Percentiles rank a stretch among this genome's conserved stretches.
Evolutionary conservation across 2,888 invertebrate genomes (phyloP).

Genomic region (Cactoblastis cactorum): DNA sequence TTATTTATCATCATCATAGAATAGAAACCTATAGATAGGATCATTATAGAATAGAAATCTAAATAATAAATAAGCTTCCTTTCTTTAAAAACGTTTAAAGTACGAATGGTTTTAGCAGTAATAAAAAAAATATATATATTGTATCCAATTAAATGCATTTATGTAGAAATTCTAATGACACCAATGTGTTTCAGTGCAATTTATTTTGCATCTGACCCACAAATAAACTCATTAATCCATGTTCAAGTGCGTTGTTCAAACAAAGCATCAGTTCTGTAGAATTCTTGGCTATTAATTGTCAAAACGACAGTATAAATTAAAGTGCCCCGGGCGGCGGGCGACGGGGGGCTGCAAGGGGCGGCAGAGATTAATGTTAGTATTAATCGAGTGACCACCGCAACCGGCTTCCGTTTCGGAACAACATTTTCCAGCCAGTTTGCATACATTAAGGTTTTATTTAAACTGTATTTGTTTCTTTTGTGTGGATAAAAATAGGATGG

Average conservation of each 20-base stretch:
- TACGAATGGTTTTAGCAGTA: no score
- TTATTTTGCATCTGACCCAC: not conserved
- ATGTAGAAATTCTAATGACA: no score
- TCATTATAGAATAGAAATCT: no score
- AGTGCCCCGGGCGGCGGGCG: slow-evolving; percentile 38
- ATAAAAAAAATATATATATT: no score
- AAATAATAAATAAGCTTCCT: no score
- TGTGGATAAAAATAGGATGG: no score
- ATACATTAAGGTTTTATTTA: slow-evolving; percentile 2
- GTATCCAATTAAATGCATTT: no score
- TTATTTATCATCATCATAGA: no score
- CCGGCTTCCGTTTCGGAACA: slow-evolving; percentile 5
- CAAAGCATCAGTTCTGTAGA: slow-evolving; percentile 47
- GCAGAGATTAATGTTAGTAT: slow-evolving; percentile 73
- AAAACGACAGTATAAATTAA: slow-evolving; percentile 73
- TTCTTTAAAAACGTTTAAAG: no score
- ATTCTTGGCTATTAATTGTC: slow-evolving; percentile 70
- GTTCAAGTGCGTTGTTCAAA: slow-evolving; percentile 24
- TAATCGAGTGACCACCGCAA: slow-evolving; percentile 73
- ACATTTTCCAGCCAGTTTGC: slow-evolving; percentile 6
- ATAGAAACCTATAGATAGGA: no score
- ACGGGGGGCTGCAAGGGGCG: slow-evolving; percentile 29
- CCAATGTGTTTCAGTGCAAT: not conserved
- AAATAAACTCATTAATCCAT: not conserved
- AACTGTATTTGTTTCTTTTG: slow-evolving; percentile 2